Evolutionary conservation across 2,888 invertebrate species (phyloP).

Genomic region (Ophion obscuratus): DNA sequence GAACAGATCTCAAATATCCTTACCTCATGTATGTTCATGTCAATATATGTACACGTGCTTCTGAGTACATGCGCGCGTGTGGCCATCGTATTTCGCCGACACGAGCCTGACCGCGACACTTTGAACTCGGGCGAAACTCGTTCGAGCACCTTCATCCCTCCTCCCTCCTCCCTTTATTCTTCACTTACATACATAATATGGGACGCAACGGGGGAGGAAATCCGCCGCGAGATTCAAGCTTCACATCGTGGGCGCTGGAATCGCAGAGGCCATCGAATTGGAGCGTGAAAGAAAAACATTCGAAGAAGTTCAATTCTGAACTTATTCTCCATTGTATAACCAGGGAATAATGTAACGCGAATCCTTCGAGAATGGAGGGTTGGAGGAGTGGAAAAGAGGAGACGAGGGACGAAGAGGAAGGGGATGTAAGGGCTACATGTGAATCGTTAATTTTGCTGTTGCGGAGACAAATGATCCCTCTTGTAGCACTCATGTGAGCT

Average conservation of each 20-base stretch:
- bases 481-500: not conserved
- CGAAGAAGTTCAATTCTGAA: not conserved
- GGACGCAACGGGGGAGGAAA: slow-evolving; percentile 7
- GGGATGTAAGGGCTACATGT: not conserved
- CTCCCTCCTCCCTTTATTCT: not conserved
- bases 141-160: slow-evolving; percentile 52
- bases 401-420: not conserved
- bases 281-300: not conserved
- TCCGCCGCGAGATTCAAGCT: slow-evolving; percentile 34
- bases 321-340: not conserved
- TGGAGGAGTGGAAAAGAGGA: not conserved
- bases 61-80: not conserved
- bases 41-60: not conserved
- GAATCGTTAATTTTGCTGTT: slow-evolving; percentile 12
- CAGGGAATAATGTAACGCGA: not conserved
- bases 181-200: slow-evolving; percentile 23
- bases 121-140: slow-evolving; percentile 49
- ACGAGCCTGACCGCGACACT: slow-evolving; percentile 30
- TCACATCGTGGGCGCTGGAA: not conserved
- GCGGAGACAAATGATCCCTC: not conserved
- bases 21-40: no score
- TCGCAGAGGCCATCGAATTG: slow-evolving; percentile 38
- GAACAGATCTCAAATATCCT: no score
- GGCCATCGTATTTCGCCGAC: slow-evolving; percentile 17
- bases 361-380: not conserved